Conservation (phyloP, 2,113 vertebrate species). For the Turdus rufiventris region DNA sequence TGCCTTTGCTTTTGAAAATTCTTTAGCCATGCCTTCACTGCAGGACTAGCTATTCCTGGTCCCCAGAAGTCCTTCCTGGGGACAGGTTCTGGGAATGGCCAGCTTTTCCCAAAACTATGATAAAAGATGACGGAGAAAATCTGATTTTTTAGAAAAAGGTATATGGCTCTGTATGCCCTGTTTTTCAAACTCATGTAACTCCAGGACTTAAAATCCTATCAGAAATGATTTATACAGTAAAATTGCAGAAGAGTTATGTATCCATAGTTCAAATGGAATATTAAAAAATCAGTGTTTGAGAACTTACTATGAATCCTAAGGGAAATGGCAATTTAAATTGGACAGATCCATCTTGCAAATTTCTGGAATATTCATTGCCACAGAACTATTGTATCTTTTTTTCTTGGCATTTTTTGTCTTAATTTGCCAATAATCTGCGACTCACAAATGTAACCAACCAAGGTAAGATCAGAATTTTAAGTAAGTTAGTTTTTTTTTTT, state of each 20-base stretch:
- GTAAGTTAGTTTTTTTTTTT: background rate
- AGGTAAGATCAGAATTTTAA: background rate
- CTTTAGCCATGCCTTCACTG: background rate
- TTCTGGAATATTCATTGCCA: slow-evolving; percentile 23
- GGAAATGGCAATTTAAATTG: background rate
- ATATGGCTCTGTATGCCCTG: background rate
- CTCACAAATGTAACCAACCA: slow-evolving; percentile 13
- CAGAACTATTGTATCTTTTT: background rate
- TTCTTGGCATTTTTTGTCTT: background rate
- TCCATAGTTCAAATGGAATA: background rate
- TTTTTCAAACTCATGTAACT: background rate
- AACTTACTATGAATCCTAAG: background rate
- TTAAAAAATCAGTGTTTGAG: background rate
- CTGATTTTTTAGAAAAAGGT: background rate
- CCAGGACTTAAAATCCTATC: background rate
- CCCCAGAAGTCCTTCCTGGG: background rate
- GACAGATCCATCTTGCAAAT: background rate
- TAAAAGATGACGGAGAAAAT: background rate
- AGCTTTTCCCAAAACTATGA: background rate
- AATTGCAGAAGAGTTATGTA: background rate
- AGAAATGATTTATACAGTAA: background rate
- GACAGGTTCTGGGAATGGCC: background rate
- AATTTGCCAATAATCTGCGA: background rate
- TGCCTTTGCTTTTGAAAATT: background rate
- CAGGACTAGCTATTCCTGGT: background rate